These are phyloP conservation scores for Polyommatus iphigenia DNA, from an alignment of 2,888 invertebrate species.

Conservation along the genomic window DNA sequence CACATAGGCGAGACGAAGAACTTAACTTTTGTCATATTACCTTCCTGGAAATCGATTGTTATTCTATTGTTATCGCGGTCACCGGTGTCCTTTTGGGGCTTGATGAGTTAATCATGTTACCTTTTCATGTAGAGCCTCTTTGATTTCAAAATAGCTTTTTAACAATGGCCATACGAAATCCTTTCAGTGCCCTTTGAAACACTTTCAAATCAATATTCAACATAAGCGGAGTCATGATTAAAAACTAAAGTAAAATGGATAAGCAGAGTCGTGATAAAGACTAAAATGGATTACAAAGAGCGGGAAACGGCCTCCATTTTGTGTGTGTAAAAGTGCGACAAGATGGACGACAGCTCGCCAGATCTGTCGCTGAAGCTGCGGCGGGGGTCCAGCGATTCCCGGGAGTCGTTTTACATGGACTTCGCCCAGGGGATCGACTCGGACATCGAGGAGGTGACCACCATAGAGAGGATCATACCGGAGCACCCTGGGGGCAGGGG, in stretches of 20 bases:
- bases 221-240: slow-evolving; percentile 37
- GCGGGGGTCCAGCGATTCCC: slow-evolving; percentile 91
- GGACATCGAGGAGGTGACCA: slow-evolving; percentile 92
- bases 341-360: slow-evolving; percentile 88
- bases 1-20: not conserved
- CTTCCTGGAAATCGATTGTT: no score
- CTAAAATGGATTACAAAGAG: slow-evolving; percentile 53
- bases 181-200: not conserved
- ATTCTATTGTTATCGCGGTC: no score
- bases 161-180: not conserved
- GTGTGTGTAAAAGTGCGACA: slow-evolving; percentile 27
- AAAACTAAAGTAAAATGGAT: slow-evolving; percentile 48
- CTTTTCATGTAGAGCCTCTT: not conserved
- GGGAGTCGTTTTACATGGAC: slow-evolving; percentile 95
- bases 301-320: slow-evolving; percentile 40
- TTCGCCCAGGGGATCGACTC: slow-evolving; percentile 94
- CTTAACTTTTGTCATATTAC: not conserved
- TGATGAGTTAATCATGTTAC: not conserved
- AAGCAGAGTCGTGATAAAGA: slow-evolving; percentile 38
- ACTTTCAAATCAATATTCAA: slow-evolving; percentile 30
- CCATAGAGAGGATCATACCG: slow-evolving; percentile 81
- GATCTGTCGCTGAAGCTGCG: slow-evolving; percentile 92
- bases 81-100: no score
- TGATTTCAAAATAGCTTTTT: not conserved
- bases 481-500: slow-evolving; percentile 71